Evolutionary conservation across 2,113 vertebrate species (phyloP).

Genomic region (Galemys pyrenaicus): DNA sequence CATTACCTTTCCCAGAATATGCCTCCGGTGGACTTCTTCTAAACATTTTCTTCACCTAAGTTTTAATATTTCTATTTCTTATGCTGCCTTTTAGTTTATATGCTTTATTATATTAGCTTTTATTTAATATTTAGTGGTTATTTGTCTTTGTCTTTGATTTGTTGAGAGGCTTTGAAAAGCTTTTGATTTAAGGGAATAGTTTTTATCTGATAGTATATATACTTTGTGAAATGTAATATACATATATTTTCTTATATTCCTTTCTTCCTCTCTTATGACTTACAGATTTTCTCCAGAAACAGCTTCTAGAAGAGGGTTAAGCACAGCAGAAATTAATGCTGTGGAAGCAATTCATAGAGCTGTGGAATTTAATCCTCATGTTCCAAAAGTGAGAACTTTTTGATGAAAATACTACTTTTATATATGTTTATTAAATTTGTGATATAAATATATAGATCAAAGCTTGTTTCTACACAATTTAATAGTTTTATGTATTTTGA

Average conservation of each 20-base stretch:
- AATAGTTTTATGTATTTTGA: not conserved
- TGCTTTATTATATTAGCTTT: not conserved
- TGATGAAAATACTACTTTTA: conserved; percentile 58
- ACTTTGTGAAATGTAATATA: not conserved
- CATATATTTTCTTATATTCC: not conserved
- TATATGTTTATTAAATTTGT: conserved; percentile 56
- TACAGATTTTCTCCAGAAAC: conserved; percentile 97
- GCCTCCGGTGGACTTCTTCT: not conserved
- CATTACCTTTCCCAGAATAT: not conserved
- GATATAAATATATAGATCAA: not conserved
- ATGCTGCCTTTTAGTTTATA: conserved; percentile 29
- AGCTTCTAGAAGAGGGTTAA: conserved; percentile 96
- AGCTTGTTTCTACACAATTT: conserved; percentile 34
- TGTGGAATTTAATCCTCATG: conserved; percentile 99
- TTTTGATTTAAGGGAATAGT: not conserved
- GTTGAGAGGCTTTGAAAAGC: conserved; percentile 62
- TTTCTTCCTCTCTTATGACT: conserved; percentile 56
- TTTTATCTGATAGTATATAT: conserved; percentile 30
- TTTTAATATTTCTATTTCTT: conserved; percentile 52
- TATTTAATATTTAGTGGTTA: conserved; percentile 42
- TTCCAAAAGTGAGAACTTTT: conserved; percentile 94
- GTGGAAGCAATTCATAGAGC: conserved; percentile 99
- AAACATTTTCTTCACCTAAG: not conserved
- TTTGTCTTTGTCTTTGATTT: conserved; percentile 62
- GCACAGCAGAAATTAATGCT: conserved; percentile 98